phyloP scores from a whole-genome alignment of 2,888 invertebrate species.

The Leistus spinibarbis region DNA sequence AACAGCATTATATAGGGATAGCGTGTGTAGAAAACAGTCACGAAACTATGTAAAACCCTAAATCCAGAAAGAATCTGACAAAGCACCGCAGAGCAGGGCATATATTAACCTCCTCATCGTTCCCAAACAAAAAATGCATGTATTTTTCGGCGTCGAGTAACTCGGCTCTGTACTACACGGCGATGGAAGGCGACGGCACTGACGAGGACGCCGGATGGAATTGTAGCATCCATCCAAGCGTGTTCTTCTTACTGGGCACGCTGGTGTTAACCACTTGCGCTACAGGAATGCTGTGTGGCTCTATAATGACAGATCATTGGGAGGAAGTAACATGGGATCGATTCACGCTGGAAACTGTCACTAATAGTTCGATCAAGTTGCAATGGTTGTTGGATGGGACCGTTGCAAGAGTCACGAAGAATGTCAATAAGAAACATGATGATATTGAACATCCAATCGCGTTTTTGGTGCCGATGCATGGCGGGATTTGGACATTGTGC shows the following conservation, averaged over 20 bases:
- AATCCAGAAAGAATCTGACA: not conserved
- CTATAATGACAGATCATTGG: slow-evolving; percentile 91
- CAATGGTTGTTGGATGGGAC: slow-evolving; percentile 80
- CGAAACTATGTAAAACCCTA: not conserved
- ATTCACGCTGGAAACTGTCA: slow-evolving; percentile 61
- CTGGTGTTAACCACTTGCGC: slow-evolving; percentile 75
- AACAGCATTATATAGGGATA: not conserved
- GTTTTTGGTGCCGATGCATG: slow-evolving; percentile 85
- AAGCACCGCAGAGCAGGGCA: not conserved
- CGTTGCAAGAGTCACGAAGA: slow-evolving; percentile 66
- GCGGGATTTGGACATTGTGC: slow-evolving; percentile 90
- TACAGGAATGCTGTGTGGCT: slow-evolving; percentile 80
- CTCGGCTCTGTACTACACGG: slow-evolving; percentile 42
- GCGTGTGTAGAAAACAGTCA: not conserved
- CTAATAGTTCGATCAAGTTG: slow-evolving; percentile 63
- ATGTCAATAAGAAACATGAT: slow-evolving; percentile 45
- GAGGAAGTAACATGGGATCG: slow-evolving; percentile 85
- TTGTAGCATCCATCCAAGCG: slow-evolving; percentile 68
- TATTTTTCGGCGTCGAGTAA: slow-evolving; percentile 47
- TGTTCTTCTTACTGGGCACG: slow-evolving; percentile 69
- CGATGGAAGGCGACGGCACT: slow-evolving; percentile 58
- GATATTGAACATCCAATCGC: slow-evolving; percentile 54
- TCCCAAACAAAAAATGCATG: slow-evolving; percentile 15
- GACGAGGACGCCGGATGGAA: slow-evolving; percentile 66
- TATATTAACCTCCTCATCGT: not conserved